Evolutionary conservation across 2,113 vertebrate genomes (phyloP), one percentile per base, ranked within the genome.

Genomic region (Pandion haliaetus): DNA sequence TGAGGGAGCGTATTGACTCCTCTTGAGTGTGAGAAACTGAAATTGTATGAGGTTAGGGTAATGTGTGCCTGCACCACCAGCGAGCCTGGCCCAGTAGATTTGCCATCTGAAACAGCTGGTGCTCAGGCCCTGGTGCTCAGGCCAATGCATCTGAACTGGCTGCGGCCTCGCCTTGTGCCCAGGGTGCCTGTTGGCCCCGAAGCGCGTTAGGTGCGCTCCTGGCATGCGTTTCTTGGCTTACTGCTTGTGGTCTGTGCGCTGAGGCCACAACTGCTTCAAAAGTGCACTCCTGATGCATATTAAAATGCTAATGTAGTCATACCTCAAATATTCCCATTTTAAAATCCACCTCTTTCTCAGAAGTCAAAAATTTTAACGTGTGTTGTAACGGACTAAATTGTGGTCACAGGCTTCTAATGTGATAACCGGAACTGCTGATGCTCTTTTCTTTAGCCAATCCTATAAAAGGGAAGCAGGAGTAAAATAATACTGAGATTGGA

Each of bases 121-220:
- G 6, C 44, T 54, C 71, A 86, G 26, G 66, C 34, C 12, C 17
- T 20, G 65, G 26, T 61, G 66, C 76, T 61, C 44, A 28, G 74
- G 16, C 52, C 42, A 26, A n/a, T 1, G 40, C 0, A 0, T 44
- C 29, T 6, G 18, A 66, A 8, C 17, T 8, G 36, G 23, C 65
- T 71, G n/a, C 1, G 2, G 40, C 45, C 31, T 78, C 3, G 3
- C 32, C 14, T 19, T 0, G 8, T 15, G 20, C 21, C 17, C 0
- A 4, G 47, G 19, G 8, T 59, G 65, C 29, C 38, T 50, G 65
- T 29, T 58, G 69, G 55, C 17, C 49, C 16, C 28, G 3, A 36
- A 49, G 42, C 0, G 1, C 2, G 1, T 47, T 38, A 47, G 70
- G 7, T 28, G 34, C 1, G 0, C 24, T 65, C 38, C 36, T 2